Conservation (phyloP, 1,140 invertebrate species). For the Hylaeus anthracinus region DNA sequence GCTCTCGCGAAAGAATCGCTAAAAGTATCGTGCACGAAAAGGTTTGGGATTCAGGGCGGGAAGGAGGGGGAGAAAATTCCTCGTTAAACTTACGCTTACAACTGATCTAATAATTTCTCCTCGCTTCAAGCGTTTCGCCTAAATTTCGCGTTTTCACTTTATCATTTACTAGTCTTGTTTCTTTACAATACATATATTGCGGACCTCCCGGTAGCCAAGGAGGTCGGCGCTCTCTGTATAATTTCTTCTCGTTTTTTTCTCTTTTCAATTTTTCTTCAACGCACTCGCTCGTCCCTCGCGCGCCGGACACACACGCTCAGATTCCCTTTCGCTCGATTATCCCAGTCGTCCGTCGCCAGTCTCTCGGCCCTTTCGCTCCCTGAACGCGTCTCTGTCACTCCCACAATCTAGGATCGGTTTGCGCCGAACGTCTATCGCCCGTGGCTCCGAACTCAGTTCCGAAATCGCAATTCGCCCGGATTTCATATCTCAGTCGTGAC, state of each 20-base stretch:
- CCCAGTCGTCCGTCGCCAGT: conserved; percentile 46
- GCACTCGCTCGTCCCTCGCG: conserved; percentile 65
- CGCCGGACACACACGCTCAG: conserved; percentile 25
- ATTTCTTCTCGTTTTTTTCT: conserved; percentile 74
- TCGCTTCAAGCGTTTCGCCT: conserved; percentile 45
- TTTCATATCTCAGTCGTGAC: conserved; percentile 63
- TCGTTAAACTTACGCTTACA: conserved; percentile 76
- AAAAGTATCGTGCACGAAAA: conserved; percentile 73
- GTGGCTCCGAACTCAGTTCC: conserved; percentile 80
- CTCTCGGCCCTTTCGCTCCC: conserved; percentile 60
- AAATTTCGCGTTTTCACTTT: conserved; percentile 69
- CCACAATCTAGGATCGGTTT: conserved; percentile 77
- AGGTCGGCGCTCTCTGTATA: conserved; percentile 80
- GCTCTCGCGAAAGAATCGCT: conserved; percentile 78
- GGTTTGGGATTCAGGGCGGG: conserved; percentile 50
- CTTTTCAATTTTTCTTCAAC: conserved; percentile 59
- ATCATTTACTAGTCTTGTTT: conserved; percentile 75
- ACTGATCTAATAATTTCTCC: conserved; percentile 79
- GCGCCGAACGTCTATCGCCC: conserved; percentile 81
- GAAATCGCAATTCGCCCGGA: conserved; percentile 73
- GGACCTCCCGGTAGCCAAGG: conserved; percentile 81
- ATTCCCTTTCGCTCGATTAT: conserved; percentile 35
- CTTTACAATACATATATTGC: conserved; percentile 79
- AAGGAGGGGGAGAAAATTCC: conserved; percentile 40
- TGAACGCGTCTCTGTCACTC: neutral